Percentiles rank a stretch among this genome's conserved stretches.
Evolutionary conservation across 2,113 vertebrate genomes (phyloP).

Genomic region (Conger conger): DNA sequence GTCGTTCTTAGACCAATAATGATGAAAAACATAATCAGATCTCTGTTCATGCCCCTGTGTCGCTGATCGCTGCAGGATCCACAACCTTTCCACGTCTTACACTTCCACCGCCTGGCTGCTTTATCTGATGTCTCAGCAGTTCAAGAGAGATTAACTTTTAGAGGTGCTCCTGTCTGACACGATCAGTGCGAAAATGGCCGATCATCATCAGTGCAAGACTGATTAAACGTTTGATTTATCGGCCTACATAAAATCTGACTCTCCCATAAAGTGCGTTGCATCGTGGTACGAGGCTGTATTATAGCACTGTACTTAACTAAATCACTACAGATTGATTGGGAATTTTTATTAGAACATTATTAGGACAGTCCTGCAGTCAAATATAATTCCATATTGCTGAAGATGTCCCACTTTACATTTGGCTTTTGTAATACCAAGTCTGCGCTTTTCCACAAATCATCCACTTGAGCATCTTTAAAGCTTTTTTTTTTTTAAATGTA

Average conservation of each 20-base stretch:
- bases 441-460: constrained; percentile 27
- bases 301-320: background rate
- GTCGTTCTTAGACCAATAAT: background rate
- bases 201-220: background rate
- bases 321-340: background rate
- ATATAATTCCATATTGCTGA: background rate
- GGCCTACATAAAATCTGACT: background rate
- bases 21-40: background rate
- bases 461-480: constrained; percentile 2
- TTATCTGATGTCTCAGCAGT: background rate
- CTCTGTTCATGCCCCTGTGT: background rate
- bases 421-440: constrained; percentile 36
- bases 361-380: background rate
- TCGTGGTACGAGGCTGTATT: background rate
- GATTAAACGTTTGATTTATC: background rate
- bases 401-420: constrained; percentile 12
- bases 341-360: background rate
- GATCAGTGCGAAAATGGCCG: background rate
- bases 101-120: background rate
- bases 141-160: background rate
- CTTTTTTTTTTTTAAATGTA: constrained; percentile 27
- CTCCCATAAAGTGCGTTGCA: background rate
- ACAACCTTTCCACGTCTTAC: background rate
- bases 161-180: background rate
- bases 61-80: background rate